Base-by-base conservation (phyloP, 2,888 invertebrate genomes). In the Bellardia pandia region DNA sequence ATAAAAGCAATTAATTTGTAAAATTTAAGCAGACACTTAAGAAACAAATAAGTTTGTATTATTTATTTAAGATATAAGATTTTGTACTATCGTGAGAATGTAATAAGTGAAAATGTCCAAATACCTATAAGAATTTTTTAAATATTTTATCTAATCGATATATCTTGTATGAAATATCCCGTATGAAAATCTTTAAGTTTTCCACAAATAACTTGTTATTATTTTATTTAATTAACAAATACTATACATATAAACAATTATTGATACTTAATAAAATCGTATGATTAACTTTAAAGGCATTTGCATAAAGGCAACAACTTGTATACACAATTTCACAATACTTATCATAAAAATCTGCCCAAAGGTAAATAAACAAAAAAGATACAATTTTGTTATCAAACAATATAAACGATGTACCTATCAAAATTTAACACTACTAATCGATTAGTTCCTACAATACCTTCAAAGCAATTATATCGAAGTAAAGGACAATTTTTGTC, bases 401-500 rank as follows among this genome's bases (percentile, higher is more conserved):
- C n/a, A 37, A 53, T 37, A 11, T 40, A 71, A n/a, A 53, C 37
- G 37, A 53, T 16, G 51, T 53, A n/a, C n/a, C n/a, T n/a, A 53
- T 53, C 30, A 37, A 40, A 40, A 11, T 7, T 2, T 16, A 11
- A 30, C 16, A 71, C 2, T 8, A 40, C 37, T n/a, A 33, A 33
- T 16, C 51, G 14, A 51, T 71, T 71, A 71, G 71, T 71, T 37
- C n/a, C 53, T 23, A n/a, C 23, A 42, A n/a, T 72, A 30, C 23
- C 14, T 37, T 37, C 23, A 48, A 45, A 45, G 13, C 23, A 40
- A 53, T 5, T 71, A 56, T 23, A 64, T 16, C 42, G 40, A 42
- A 23, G n/a, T 40, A 88, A 87, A 86, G 85, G 86, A 33, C 33
- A 58, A 13, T 76, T 56, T 69, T 11, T 85, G 16, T 75, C 88